Percentiles rank a stretch among this genome's conserved stretches.
Evolutionary conservation across 2,888 invertebrate genomes (phyloP).

Genomic region (Stenolophus ochropezus): DNA sequence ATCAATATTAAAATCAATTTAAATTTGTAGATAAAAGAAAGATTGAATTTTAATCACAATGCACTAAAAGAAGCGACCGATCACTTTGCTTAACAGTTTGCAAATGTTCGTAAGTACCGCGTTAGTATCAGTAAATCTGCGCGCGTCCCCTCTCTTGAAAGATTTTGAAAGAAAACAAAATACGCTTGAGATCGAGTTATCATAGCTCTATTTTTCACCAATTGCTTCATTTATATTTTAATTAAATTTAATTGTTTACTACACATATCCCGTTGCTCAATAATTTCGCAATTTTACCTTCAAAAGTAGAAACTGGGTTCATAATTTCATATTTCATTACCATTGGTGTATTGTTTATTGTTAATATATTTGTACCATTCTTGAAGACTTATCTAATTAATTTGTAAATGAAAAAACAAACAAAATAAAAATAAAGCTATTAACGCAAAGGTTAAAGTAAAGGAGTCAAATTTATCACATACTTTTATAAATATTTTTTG

Average conservation of each 20-base stretch:
- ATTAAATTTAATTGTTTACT: slow-evolving; percentile 37
- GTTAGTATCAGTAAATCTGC: slow-evolving; percentile 37
- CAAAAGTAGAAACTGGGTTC: slow-evolving; percentile 21
- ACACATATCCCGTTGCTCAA: slow-evolving; percentile 38
- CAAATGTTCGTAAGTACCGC: slow-evolving; percentile 51
- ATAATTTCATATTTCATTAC: slow-evolving; percentile 19
- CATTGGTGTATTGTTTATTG: slow-evolving; percentile 16
- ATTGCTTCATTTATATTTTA: slow-evolving; percentile 30
- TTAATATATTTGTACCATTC: slow-evolving; percentile 38
- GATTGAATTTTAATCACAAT: slow-evolving; percentile 6
- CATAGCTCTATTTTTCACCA: slow-evolving; percentile 4
- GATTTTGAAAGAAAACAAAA: slow-evolving; percentile 35
- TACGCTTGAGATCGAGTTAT: slow-evolving; percentile 13
- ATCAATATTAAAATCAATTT: background rate
- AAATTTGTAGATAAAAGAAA: slow-evolving; percentile 11
- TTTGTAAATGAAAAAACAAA: slow-evolving; percentile 16
- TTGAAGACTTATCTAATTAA: slow-evolving; percentile 11
- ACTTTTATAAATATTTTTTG: slow-evolving; percentile 53
- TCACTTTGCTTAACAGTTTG: slow-evolving; percentile 33
- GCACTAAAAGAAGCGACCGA: slow-evolving; percentile 25
- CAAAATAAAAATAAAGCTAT: slow-evolving; percentile 20
- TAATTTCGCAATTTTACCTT: slow-evolving; percentile 27
- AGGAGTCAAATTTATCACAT: slow-evolving; percentile 42
- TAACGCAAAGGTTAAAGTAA: slow-evolving; percentile 28
- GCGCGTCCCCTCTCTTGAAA: background rate